A percentile compares a stretch with the other conserved stretches of the same genome.
phyloP scores from a whole-genome alignment of 37 sponge, comb jelly and placozoan species.

The Diacarnus erythraeanus region DNA sequence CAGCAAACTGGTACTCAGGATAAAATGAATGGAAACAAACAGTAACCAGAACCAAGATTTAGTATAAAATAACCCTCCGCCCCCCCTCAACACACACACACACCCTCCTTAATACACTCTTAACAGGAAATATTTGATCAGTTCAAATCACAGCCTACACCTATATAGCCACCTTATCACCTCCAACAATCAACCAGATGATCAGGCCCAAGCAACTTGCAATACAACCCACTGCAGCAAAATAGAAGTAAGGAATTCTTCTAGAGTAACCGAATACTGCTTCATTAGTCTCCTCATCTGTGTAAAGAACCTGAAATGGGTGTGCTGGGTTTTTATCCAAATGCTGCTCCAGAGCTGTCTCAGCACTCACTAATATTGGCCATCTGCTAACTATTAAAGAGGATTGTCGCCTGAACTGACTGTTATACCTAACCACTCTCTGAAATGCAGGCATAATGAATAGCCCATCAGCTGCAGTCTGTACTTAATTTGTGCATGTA shows the following conservation, averaged over 20 bases:
- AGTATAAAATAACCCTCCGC: no score
- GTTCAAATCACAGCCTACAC: background rate
- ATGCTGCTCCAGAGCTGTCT: constrained; percentile 19
- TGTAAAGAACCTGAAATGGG: constrained; percentile 24
- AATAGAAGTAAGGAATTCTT: constrained; percentile 3
- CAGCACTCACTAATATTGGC: constrained; percentile 21
- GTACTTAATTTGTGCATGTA: no score
- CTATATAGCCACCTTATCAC: constrained; percentile 9
- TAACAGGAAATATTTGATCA: no score
- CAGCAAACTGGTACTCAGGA: no score
- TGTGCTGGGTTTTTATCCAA: constrained; percentile 42
- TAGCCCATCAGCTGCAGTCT: no score
- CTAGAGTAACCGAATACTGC: constrained; percentile 10
- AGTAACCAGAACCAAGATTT: no score
- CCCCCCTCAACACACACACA: no score
- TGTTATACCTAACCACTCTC: no score
- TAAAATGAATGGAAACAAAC: no score
- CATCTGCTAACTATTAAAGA: background rate
- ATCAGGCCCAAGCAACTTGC: constrained; percentile 13
- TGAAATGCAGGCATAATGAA: no score
- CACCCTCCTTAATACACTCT: no score
- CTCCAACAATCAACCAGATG: constrained; percentile 7
- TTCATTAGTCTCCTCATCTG: background rate
- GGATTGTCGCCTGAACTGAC: background rate
- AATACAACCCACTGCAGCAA: background rate